A percentile compares a stretch with the other conserved stretches of the same genome.
phyloP scores from a whole-genome alignment of 1,140 invertebrate genomes.

The Subanguina moxae region DNA sequence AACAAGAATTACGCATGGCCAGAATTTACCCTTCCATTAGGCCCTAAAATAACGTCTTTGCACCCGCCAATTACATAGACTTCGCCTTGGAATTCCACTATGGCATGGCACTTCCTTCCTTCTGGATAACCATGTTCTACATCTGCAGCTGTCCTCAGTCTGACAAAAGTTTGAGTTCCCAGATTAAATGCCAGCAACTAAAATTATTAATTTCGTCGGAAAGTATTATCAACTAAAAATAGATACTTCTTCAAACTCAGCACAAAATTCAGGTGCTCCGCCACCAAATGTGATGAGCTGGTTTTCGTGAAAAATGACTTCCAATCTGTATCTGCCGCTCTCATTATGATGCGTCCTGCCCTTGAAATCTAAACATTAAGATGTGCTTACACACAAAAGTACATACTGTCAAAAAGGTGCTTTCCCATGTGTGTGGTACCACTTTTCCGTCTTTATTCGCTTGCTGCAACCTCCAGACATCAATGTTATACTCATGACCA shows the following conservation, averaged over 20 bases:
- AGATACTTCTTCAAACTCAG: constrained; percentile 67
- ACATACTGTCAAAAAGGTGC: background rate
- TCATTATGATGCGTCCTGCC: background rate
- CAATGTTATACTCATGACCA: constrained; percentile 51
- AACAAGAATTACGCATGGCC: no score
- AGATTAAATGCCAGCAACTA: constrained; percentile 26
- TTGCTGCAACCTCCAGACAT: constrained; percentile 30
- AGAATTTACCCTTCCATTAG: no score
- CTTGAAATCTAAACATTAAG: no score
- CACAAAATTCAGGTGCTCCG: constrained; percentile 71
- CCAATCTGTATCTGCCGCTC: constrained; percentile 67
- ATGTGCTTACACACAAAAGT: no score
- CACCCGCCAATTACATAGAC: constrained; percentile 37
- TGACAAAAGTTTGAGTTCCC: constrained; percentile 10
- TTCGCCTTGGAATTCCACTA: constrained; percentile 20
- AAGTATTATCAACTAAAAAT: background rate
- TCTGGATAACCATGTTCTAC: constrained; percentile 15
- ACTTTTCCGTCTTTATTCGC: no score
- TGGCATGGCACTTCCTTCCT: constrained; percentile 31
- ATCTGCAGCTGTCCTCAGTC: constrained; percentile 21
- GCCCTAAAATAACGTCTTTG: background rate
- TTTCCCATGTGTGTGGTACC: background rate
- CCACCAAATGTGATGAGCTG: constrained; percentile 77
- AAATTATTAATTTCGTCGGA: background rate
- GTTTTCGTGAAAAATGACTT: constrained; percentile 71